phyloP scores from a whole-genome alignment of 2,888 invertebrate species.

The Lydus trimaculatus region DNA sequence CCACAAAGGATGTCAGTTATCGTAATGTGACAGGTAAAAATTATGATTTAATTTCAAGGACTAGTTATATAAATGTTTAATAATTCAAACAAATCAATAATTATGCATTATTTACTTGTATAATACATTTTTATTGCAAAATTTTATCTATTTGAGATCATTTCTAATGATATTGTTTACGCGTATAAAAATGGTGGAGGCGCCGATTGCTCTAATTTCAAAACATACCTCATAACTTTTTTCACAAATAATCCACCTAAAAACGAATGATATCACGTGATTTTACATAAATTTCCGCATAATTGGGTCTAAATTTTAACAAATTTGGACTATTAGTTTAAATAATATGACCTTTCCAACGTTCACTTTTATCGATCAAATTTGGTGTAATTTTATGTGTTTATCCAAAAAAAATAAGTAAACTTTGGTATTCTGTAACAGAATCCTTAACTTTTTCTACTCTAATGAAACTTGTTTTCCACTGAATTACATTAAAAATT shows the following conservation, averaged over 20 bases:
- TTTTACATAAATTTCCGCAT: background rate
- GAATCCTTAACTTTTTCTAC: no score
- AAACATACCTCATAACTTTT: background rate
- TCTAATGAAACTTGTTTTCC: no score
- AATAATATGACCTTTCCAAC: background rate
- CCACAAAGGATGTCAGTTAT: conserved; percentile 67
- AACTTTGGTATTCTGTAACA: no score
- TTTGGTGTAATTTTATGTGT: no score
- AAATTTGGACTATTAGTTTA: background rate
- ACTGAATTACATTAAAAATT: no score
- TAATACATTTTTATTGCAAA: background rate
- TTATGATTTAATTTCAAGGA: background rate
- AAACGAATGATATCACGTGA: background rate
- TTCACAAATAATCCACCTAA: background rate
- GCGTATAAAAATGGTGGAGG: background rate
- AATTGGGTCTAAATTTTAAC: background rate
- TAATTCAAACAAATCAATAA: background rate
- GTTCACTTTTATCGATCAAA: no score
- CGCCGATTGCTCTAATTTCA: background rate
- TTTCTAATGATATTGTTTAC: background rate
- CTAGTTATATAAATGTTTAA: background rate
- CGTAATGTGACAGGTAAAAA: conserved; percentile 44
- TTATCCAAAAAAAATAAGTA: no score
- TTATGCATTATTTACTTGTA: background rate
- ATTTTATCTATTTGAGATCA: background rate